Evolutionary conservation across 1,140 invertebrate species (phyloP).

Genomic region (Lepidurus couesii): DNA sequence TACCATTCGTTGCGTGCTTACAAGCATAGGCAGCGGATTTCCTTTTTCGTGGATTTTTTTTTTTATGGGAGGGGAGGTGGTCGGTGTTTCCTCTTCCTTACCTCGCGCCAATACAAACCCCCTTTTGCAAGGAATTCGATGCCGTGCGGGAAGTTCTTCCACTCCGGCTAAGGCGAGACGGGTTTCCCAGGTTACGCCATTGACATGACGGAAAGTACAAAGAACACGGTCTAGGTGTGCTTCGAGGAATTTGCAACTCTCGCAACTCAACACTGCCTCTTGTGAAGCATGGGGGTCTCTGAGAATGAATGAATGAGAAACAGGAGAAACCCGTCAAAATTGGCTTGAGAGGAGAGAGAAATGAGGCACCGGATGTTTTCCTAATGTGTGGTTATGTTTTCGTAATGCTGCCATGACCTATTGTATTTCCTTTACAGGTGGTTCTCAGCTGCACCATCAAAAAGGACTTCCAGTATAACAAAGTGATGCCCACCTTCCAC

Average conservation of each 20-base stretch:
- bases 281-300: background rate
- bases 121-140: background rate
- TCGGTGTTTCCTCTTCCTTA: background rate
- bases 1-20: conserved; percentile 19
- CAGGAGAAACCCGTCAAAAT: background rate
- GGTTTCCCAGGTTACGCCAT: background rate
- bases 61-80: background rate
- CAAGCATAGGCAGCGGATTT: background rate
- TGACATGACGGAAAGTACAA: background rate
- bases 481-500: conserved; percentile 96
- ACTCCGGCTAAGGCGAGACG: background rate
- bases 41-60: background rate
- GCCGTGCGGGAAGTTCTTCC: background rate
- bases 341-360: too few relatives aligned
- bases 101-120: background rate
- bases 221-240: background rate
- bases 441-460: conserved; percentile 91
- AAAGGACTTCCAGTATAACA: conserved; percentile 93
- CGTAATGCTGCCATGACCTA: background rate
- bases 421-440: conserved; percentile 55
- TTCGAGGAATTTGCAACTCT: background rate
- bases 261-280: too few relatives aligned
- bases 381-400: too few relatives aligned
- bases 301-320: conserved; percentile 14
- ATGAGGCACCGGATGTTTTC: too few relatives aligned